Evolutionary conservation across 2,113 vertebrate species (phyloP).

Genomic region (Zosterops japonicus): DNA sequence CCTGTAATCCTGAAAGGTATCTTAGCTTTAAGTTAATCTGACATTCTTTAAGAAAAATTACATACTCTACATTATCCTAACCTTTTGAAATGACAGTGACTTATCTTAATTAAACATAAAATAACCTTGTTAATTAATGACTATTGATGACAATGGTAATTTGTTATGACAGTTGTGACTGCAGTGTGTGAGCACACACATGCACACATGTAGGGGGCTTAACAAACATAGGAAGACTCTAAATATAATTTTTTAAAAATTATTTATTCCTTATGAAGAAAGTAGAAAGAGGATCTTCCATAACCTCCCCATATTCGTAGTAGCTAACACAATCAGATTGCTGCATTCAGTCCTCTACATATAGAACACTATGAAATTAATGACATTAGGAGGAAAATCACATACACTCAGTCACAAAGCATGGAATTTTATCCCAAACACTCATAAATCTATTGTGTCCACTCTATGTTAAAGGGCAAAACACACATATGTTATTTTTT

Average conservation of each 20-base stretch:
- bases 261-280: slow-evolving; percentile 14
- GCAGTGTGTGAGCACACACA: rapidly evolving
- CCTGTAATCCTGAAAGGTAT: background rate
- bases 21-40: background rate
- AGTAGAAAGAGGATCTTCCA: background rate
- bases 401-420: background rate
- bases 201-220: rapidly evolving
- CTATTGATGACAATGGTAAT: background rate
- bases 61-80: background rate
- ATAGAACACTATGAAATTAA: background rate
- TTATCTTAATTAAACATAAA: background rate
- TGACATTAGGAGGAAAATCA: background rate
- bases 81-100: background rate
- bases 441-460: background rate
- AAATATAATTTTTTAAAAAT: background rate
- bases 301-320: rapidly evolving
- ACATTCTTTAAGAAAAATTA: background rate
- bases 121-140: background rate
- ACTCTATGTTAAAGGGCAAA: background rate
- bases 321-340: background rate
- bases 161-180: background rate
- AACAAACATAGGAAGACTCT: background rate
- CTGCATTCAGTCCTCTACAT: background rate
- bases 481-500: background rate
- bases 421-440: background rate